Evolutionary conservation across 2,797 vertebrate genomes (phyloP), one percentile per base, ranked within the genome.

Genomic region (Eutrigla gurnardus): DNA sequence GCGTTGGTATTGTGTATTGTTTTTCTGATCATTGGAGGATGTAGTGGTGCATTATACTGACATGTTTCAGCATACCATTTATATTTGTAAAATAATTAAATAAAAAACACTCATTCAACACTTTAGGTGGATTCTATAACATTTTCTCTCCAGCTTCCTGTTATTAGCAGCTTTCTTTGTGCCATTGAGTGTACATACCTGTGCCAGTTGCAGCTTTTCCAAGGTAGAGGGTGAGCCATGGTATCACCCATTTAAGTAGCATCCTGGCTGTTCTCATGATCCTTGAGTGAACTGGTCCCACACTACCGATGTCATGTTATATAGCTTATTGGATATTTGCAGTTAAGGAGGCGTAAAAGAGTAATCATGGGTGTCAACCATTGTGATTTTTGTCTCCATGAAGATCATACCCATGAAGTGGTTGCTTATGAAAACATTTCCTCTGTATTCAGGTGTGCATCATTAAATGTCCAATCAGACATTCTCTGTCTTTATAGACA

Each of bases 251-350:
- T 60, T 63, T 57, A 36, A 72, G 66, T 17, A 54, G n/a, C 87
- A 91, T 90, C 60, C 70, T 75, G 70, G 25, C 40, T 49, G 12
- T 17, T 49, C 62, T 67, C 77, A 77, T 87, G 62, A 60, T 78
- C 15, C 18, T 14, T 50, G 36, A 42, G 32, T 18, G 3, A 63
- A 77, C 25, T 82, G 57, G 6, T 64, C 7, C 11, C 3, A 35
- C 7, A 18, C 45, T 6, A 6, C 4, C 9, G 25, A 2, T 5
- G 32, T 37, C 68, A 43, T 53, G 2, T 83, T 46, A 81, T 90
- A 89, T 85, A 90, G 6, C 10, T 69, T 7, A 35, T 14, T 50
- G 1, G 25, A 9, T 92, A 81, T 92, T 92, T 91, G 79, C 86
- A 78, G 32, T 87, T 80, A 36, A 91, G 90, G 91, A 82, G 86